Conservation (phyloP, 64 coral and sea anemone genomes). For the Porites lutea region DNA sequence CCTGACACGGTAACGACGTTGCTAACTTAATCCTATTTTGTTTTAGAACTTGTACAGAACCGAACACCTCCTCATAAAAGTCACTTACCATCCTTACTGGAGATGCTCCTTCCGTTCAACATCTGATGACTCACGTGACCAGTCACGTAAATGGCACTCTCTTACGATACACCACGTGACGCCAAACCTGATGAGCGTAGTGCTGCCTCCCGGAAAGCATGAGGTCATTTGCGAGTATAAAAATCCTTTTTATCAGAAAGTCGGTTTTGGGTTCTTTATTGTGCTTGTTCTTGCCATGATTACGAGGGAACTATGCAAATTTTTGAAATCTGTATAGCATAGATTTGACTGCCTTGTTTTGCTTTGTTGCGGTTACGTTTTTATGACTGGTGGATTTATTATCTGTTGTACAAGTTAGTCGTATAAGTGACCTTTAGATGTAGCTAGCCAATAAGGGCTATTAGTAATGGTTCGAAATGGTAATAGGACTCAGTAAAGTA, state of each 20-base stretch:
- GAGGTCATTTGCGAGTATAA: conserved; percentile 74
- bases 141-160: conserved; percentile 51
- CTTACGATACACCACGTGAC: conserved; percentile 68
- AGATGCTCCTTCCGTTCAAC: conserved; percentile 52
- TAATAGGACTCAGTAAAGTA: too few species aligned
- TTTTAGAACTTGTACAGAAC: conserved; percentile 65
- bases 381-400: not conserved
- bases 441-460: too few species aligned
- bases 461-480: too few species aligned
- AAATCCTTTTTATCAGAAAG: conserved; percentile 89
- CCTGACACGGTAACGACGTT: not conserved
- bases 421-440: too few species aligned
- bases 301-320: not conserved
- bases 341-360: not conserved
- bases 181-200: conserved; percentile 83
- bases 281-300: conserved; percentile 20
- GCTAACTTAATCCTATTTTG: not conserved
- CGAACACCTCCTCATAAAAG: conserved; percentile 86
- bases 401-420: too few species aligned
- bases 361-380: not conserved
- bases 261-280: conserved; percentile 72
- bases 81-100: conserved; percentile 90
- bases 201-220: conserved; percentile 71
- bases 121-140: conserved; percentile 20
- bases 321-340: not conserved